Base-by-base conservation (phyloP, 2,113 vertebrate species). In the Lanius ludovicianus region DNA sequence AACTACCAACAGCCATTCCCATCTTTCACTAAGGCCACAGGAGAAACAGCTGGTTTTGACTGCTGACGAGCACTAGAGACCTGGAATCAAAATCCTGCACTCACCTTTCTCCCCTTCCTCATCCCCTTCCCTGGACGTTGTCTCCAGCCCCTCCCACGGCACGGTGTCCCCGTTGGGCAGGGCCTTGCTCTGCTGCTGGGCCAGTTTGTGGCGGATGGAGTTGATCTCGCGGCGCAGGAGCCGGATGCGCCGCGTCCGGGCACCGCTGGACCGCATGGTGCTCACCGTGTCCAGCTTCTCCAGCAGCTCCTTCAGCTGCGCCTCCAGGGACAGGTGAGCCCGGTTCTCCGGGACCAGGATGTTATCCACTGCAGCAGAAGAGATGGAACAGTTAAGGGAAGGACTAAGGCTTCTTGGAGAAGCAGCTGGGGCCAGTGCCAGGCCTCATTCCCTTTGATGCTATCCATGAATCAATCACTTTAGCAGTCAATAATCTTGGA, bases 221-320 rank as follows among this genome's bases (percentile, higher is more conserved):
- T 99, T 99, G 98, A 99, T 99, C 97, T 99, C 99, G 2, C 98
- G 97, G 30, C 99, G 98, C 27, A 99, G 98, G 68, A 99, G 98
- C 57, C 99, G 99, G 30, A 99, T 97, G 21, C 99, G 99, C 15
- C 99, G 98, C 0, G 99, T 99, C 11, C 99, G 98, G 55, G 99
- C 99, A 0, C 99, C 99, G 1, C 99, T 99, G 74, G 98, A 98
- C 28, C 99, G 96, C 99, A 99, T 98, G 87, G 98, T 97, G 67
- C 98, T 99, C 96, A 99, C 99, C 81, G 99, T 97, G 95, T 99
- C 99, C 92, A 99, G 96, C 96, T 99, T 99, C 96, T 99, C 99
- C 68, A 99, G 96, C 90, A 99, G 98, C 97, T 99, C 99, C 96
- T 99, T 99, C 95, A 99, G 98, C 97, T 99, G 99, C 8, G 98